Percentiles rank a stretch among this genome's conserved stretches.
Evolutionary conservation across 2,113 vertebrate species (phyloP).

Genomic region (Chamaetylas fuelleborni): DNA sequence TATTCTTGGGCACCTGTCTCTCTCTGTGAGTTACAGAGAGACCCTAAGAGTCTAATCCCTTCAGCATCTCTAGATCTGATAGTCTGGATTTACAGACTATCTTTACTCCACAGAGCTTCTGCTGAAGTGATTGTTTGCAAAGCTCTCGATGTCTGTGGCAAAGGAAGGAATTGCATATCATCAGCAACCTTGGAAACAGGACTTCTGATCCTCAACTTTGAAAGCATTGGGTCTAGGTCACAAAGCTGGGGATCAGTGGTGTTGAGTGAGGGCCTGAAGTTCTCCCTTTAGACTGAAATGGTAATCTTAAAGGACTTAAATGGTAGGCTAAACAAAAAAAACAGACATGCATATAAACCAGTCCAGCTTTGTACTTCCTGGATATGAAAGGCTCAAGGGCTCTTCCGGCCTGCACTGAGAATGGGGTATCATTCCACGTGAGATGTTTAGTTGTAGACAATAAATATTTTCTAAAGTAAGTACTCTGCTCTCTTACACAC

Average conservation of each 20-base stretch:
- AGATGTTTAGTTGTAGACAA: neutral
- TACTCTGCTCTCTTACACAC: neutral
- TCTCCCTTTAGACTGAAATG: neutral
- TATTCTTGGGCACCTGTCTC: neutral
- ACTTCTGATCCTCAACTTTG: neutral
- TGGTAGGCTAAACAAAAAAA: neutral
- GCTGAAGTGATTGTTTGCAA: neutral
- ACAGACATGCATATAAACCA: neutral
- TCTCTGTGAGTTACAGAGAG: neutral
- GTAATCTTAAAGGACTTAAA: neutral
- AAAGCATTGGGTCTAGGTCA: neutral
- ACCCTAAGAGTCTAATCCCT: neutral
- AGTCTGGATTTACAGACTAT: neutral
- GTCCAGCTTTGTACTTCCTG: neutral
- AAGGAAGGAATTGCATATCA: neutral
- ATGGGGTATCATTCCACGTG: neutral
- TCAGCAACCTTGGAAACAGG: neutral
- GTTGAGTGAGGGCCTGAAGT: neutral
- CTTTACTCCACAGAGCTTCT: neutral
- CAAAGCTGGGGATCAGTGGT: neutral
- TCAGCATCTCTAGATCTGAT: neutral
- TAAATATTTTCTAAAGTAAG: neutral
- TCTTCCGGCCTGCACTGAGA: neutral
- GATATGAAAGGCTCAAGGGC: neutral
- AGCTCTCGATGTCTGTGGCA: neutral